A percentile compares a stretch with the other conserved stretches of the same genome.
These are phyloP conservation scores for Clinocottus analis DNA, from an alignment of 2,113 vertebrate genomes.

Conservation along the genomic window DNA sequence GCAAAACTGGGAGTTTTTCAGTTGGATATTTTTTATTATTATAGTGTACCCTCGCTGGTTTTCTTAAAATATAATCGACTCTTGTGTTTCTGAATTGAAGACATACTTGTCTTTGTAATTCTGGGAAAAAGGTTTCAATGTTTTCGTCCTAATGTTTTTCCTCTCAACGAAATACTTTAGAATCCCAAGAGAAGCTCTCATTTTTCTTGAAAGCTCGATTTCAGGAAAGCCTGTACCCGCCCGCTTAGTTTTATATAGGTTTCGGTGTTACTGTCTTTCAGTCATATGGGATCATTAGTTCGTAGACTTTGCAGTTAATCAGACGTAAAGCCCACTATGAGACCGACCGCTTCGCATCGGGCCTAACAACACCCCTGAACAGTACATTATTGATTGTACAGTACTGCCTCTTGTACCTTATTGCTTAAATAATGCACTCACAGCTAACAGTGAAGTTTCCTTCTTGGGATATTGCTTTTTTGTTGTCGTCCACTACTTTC, in stretches of 20 bases:
- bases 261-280: background rate
- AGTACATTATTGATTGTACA: no score
- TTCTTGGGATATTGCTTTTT: background rate
- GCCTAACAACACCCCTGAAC: no score
- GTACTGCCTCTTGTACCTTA: no score
- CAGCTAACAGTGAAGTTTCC: no score
- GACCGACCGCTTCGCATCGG: no score
- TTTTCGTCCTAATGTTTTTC: no score
- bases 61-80: background rate
- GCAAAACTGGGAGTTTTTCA: no score
- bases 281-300: background rate
- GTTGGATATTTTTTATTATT: background rate
- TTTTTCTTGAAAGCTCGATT: background rate
- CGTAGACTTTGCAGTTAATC: background rate
- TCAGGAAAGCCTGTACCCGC: background rate
- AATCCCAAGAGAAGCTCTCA: no score
- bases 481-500: background rate
- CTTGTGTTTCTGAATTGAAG: no score
- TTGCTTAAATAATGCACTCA: no score
- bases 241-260: background rate
- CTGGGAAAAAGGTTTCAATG: background rate
- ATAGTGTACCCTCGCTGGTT: background rate
- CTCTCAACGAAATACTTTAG: no score
- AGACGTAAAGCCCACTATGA: background rate
- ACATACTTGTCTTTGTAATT: background rate